Evolutionary conservation across 1,140 invertebrate species (phyloP), one percentile per base, ranked within the genome.

Genomic region (Chymomyza costata): DNA sequence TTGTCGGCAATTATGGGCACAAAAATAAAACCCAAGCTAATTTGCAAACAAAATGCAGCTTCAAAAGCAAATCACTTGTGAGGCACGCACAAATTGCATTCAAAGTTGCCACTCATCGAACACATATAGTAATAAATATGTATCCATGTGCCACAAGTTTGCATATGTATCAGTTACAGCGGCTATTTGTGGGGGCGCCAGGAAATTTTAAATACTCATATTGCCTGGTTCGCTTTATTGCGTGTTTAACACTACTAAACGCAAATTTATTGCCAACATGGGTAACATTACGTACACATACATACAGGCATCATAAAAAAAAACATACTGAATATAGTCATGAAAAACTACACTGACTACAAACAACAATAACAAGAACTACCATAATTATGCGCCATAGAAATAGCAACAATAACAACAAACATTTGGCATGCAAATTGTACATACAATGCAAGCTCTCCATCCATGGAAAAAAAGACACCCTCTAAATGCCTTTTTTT

Each of bases 181-280:
- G n/a, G n/a, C n/a, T n/a, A n/a, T n/a, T n/a, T n/a, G n/a, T n/a
- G n/a, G n/a, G n/a, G n/a, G n/a, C n/a, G n/a, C n/a, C n/a, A n/a
- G n/a, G n/a, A n/a, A n/a, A n/a, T n/a, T n/a, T n/a, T n/a, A n/a
- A n/a, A n/a, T n/a, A n/a, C n/a, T n/a, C n/a, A 62, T 62, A 57
- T 62, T 60, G 40, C 45, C 41, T 53, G 37, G 49, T 38, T 3
- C 8, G 41, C 63, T 73, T 74, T 78, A 78, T 80, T 51, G 70
- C 76, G 66, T 82, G 78, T 71, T 82, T 74, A 80, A 74, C 74
- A 80, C 74, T 65, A 80, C 65, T 81, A 81, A 80, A 80, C 45
- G 57, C 60, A 53, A 74, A 52, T 65, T 74, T 65, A 80, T 81
- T 57, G 69, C 67, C 68, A 68, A 74, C 74, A 73, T 76, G 71